Evolutionary conservation across 2,888 invertebrate genomes (phyloP).

Genomic region (Cryptocephalus moraei): DNA sequence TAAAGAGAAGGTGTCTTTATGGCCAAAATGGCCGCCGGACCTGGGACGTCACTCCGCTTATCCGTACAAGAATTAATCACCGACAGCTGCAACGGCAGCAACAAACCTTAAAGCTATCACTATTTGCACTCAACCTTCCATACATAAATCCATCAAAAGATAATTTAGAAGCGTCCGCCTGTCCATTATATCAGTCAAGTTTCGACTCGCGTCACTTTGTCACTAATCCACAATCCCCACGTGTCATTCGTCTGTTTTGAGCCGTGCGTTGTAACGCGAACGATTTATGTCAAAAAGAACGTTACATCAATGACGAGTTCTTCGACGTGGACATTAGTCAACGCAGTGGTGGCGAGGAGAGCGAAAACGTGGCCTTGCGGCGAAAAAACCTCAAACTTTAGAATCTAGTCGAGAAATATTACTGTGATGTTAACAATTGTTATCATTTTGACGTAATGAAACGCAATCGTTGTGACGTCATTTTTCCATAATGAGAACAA

Average conservation of each 20-base stretch:
- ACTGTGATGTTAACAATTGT: too few species aligned
- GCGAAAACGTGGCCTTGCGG: too few species aligned
- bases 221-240: slow-evolving; percentile 15
- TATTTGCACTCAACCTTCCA: slow-evolving; percentile 20
- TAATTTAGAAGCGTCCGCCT: slow-evolving; percentile 16
- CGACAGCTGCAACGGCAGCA: not conserved
- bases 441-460: too few species aligned
- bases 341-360: slow-evolving; percentile 2
- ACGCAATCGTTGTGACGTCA: too few species aligned
- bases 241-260: slow-evolving; percentile 11
- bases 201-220: slow-evolving; percentile 15
- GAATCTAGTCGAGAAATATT: too few species aligned
- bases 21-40: too few species aligned
- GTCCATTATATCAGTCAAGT: slow-evolving; percentile 19
- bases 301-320: slow-evolving; percentile 11
- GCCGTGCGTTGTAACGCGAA: slow-evolving; percentile 1
- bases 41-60: not conserved
- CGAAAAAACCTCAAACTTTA: too few species aligned
- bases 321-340: slow-evolving; percentile 9
- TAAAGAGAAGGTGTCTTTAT: too few species aligned
- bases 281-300: slow-evolving; percentile 12
- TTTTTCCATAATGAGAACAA: too few species aligned
- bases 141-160: slow-evolving; percentile 20
- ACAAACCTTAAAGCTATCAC: slow-evolving; percentile 17
- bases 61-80: not conserved